A percentile compares a stretch with the other conserved stretches of the same genome.
Conservation (phyloP, 1,140 invertebrate species). For the Temnothorax nylanderi region DNA sequence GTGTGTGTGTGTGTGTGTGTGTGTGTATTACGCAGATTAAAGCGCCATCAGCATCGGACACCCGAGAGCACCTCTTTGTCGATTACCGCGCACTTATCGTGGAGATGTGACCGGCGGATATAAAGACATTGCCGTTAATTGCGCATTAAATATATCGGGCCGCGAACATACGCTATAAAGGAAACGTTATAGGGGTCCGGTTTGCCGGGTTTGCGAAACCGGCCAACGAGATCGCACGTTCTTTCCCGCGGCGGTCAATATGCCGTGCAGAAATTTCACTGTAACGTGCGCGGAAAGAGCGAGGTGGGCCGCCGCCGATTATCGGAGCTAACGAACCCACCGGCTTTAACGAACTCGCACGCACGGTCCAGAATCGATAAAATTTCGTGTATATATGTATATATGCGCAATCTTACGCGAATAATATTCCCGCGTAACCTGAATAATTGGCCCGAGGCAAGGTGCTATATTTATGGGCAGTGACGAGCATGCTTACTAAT, state of each 20-base stretch:
- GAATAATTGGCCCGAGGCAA: not conserved
- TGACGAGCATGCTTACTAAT: slow-evolving; percentile 33
- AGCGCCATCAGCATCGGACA: slow-evolving; percentile 11
- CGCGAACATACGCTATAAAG: slow-evolving; percentile 18
- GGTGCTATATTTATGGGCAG: not conserved
- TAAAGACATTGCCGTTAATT: slow-evolving; percentile 57
- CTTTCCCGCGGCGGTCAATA: slow-evolving; percentile 29
- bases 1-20: not conserved
- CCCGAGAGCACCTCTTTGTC: slow-evolving; percentile 16
- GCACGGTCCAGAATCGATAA: slow-evolving; percentile 35
- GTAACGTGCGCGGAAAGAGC: slow-evolving; percentile 22
- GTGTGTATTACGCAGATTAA: slow-evolving; percentile 36
- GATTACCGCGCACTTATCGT: slow-evolving; percentile 26
- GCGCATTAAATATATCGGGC: slow-evolving; percentile 48
- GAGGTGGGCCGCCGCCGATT: slow-evolving; percentile 30
- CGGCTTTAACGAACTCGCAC: slow-evolving; percentile 49
- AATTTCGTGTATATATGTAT: not conserved
- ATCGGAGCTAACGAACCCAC: slow-evolving; percentile 58
- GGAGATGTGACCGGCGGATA: slow-evolving; percentile 22
- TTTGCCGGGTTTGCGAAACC: slow-evolving; percentile 22
- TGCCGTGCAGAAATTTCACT: slow-evolving; percentile 47
- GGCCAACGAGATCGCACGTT: slow-evolving; percentile 35
- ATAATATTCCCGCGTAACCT: not conserved
- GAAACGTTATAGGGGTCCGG: slow-evolving; percentile 19
- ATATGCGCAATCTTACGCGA: not conserved